Conservation (phyloP, 2,113 vertebrate genomes). For the Stigmatopora nigra region DNA sequence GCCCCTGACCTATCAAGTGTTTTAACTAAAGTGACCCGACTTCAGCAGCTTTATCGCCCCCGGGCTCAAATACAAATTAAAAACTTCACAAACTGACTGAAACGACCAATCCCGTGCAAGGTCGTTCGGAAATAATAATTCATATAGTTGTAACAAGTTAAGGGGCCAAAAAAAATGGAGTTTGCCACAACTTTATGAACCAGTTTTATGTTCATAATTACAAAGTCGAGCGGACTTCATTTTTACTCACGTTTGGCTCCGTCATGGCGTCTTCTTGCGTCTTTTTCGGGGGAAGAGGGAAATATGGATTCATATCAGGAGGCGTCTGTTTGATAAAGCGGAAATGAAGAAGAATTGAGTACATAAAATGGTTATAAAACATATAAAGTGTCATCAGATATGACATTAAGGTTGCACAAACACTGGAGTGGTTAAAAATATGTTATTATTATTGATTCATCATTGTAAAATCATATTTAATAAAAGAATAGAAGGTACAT, state of each 20-base stretch:
- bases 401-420: too few relatives aligned
- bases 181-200: background rate
- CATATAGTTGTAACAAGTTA: constrained; percentile 4
- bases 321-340: background rate
- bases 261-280: constrained; percentile 26
- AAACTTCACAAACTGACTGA: constrained; percentile 29
- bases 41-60: constrained; percentile 25
- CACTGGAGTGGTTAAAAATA: too few relatives aligned
- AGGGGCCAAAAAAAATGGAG: constrained; percentile 10
- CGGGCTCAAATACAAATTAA: constrained; percentile 6
- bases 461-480: too few relatives aligned
- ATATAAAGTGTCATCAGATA: background rate
- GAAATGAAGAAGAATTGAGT: constrained; percentile 2
- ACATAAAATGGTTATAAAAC: background rate
- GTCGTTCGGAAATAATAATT: constrained; percentile 18
- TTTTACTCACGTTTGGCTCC: constrained; percentile 16
- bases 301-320: constrained; percentile 14
- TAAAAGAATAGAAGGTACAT: too few relatives aligned
- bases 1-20: constrained; percentile 33
- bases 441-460: too few relatives aligned
- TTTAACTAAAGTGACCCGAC: constrained; percentile 28
- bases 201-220: background rate
- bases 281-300: constrained; percentile 19
- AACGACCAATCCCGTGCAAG: constrained; percentile 24
- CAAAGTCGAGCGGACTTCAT: constrained; percentile 12